Evolutionary conservation across 2,888 invertebrate species (phyloP).

Genomic region (Spilosoma lubricipeda): DNA sequence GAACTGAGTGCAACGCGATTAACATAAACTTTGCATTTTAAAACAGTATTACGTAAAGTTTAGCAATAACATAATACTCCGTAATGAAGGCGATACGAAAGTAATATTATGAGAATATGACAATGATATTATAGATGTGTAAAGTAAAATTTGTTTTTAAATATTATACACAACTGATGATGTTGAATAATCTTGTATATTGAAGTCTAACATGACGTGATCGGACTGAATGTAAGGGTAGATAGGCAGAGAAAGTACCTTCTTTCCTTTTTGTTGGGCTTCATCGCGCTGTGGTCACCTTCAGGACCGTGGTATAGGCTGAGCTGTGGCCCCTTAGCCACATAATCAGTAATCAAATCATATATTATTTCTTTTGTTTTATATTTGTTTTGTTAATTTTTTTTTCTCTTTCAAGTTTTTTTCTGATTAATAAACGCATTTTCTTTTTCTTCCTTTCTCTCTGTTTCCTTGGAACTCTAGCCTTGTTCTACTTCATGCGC

Average conservation of each 20-base stretch:
- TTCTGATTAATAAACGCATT: too few species aligned
- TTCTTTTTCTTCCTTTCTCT: too few species aligned
- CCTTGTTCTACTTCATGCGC: background rate
- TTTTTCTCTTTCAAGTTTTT: too few species aligned
- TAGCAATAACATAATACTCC: conserved; percentile 26
- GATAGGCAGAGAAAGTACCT: background rate
- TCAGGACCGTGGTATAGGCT: too few species aligned
- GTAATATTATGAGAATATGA: conserved; percentile 23
- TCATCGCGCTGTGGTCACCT: too few species aligned
- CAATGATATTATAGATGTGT: conserved; percentile 3
- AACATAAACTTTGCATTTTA: conserved; percentile 20
- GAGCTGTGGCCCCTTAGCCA: too few species aligned
- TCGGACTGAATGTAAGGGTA: background rate
- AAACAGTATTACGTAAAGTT: conserved; percentile 34
- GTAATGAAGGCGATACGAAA: conserved; percentile 26
- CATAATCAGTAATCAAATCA: too few species aligned
- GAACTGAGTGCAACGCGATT: conserved; percentile 13
- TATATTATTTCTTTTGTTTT: too few species aligned
- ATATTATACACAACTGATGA: background rate
- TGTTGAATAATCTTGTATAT: background rate
- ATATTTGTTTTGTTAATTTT: too few species aligned
- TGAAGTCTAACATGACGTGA: background rate
- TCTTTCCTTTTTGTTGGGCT: background rate
- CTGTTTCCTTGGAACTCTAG: background rate
- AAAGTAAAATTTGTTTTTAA: conserved; percentile 2